Evolutionary conservation across 2,888 invertebrate genomes (phyloP).

Genomic region (Callyntrura sp.): DNA sequence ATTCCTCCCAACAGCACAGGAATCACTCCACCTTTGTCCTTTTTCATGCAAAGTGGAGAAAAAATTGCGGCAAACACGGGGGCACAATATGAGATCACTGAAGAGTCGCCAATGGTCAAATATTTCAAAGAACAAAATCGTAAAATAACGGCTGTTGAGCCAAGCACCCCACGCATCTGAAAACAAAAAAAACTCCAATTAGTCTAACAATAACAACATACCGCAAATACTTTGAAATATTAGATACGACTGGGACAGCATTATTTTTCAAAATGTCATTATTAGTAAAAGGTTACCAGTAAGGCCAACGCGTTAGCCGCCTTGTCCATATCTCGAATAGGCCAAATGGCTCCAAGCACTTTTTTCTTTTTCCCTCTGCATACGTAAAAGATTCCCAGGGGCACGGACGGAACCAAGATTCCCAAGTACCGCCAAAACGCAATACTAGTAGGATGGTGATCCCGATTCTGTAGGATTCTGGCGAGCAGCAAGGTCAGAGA

Average conservation of each 20-base stretch:
- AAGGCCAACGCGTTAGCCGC: slow-evolving; percentile 64
- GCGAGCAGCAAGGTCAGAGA: slow-evolving; percentile 80
- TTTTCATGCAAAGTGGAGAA: slow-evolving; percentile 76
- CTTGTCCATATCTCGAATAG: slow-evolving; percentile 70
- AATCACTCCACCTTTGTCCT: slow-evolving; percentile 77
- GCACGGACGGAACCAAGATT: slow-evolving; percentile 74
- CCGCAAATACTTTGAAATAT: too few relatives aligned
- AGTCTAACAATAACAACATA: too few relatives aligned
- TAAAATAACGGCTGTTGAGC: slow-evolving; percentile 77
- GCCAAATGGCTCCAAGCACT: slow-evolving; percentile 76
- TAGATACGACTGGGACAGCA: too few relatives aligned
- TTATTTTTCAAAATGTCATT: too few relatives aligned
- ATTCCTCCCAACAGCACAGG: slow-evolving; percentile 72
- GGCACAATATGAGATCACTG: slow-evolving; percentile 78
- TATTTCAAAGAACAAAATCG: slow-evolving; percentile 78
- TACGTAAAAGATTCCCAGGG: slow-evolving; percentile 68
- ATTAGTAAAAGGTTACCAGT: too few relatives aligned
- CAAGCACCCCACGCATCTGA: slow-evolving; percentile 79
- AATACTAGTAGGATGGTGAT: slow-evolving; percentile 78
- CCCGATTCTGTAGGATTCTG: slow-evolving; percentile 78
- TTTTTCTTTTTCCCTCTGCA: slow-evolving; percentile 55
- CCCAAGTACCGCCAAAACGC: slow-evolving; percentile 81
- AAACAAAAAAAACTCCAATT: slow-evolving; percentile 37
- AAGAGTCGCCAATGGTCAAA: slow-evolving; percentile 78
- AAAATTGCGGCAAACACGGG: slow-evolving; percentile 81